A percentile compares a stretch with the other conserved stretches of the same genome.
Conservation (phyloP, 92 coral and sea anemone species). For the Micromussa lordhowensis region DNA sequence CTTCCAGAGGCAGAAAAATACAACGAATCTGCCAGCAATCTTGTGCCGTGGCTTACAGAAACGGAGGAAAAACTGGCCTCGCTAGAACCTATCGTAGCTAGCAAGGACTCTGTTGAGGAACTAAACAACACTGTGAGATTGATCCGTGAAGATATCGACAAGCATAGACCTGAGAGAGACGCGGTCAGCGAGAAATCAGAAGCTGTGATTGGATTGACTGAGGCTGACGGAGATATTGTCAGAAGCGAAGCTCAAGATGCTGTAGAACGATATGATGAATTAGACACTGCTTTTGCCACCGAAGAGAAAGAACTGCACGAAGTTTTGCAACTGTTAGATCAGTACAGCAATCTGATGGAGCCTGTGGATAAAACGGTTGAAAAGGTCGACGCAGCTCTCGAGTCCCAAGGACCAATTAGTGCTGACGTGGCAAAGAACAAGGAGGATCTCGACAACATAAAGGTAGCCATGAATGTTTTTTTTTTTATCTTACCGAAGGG, state of each 20-base stretch:
- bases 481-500: neutral
- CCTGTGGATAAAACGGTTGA: slow-evolving; percentile 77
- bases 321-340: slow-evolving; percentile 58
- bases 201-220: slow-evolving; percentile 75
- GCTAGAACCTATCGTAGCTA: slow-evolving; percentile 76
- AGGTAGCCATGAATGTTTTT: slow-evolving; percentile 53
- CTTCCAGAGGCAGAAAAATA: slow-evolving; percentile 87
- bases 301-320: slow-evolving; percentile 69
- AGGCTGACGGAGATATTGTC: slow-evolving; percentile 78
- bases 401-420: slow-evolving; percentile 71
- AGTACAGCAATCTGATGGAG: slow-evolving; percentile 66
- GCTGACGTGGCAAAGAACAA: slow-evolving; percentile 89
- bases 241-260: slow-evolving; percentile 76
- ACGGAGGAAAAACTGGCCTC: slow-evolving; percentile 81
- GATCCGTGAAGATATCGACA: slow-evolving; percentile 75
- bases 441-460: slow-evolving; percentile 76
- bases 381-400: slow-evolving; percentile 71
- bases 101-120: slow-evolving; percentile 57
- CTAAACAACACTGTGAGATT: slow-evolving; percentile 38
- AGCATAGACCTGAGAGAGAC: slow-evolving; percentile 84
- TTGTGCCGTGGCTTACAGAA: slow-evolving; percentile 84
- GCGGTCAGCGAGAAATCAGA: slow-evolving; percentile 75
- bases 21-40: slow-evolving; percentile 69
- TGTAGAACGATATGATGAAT: slow-evolving; percentile 84
- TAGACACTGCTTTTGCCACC: slow-evolving; percentile 71